A percentile compares a stretch with the other conserved stretches of the same genome.
Conservation (phyloP, 2,797 vertebrate genomes). For the Callimico goeldii region DNA sequence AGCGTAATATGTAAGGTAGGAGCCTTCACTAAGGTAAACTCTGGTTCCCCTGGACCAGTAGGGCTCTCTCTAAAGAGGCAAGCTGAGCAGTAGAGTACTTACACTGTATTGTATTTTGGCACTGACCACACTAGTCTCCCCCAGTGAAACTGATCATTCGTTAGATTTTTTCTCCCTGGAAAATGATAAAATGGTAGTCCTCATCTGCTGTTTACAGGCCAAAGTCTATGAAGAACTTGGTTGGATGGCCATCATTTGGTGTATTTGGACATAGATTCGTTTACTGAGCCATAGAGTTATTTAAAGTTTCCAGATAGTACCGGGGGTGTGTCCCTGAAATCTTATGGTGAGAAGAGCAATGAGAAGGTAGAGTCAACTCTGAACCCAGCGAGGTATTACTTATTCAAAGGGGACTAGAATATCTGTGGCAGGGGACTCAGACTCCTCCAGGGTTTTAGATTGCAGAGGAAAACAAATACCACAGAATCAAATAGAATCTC, state of each 20-base stretch:
- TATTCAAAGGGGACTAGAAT: neutral
- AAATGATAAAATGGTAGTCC: neutral
- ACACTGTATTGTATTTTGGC: fast-evolving
- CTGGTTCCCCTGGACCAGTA: fast-evolving
- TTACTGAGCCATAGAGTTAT: neutral
- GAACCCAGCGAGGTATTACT: neutral
- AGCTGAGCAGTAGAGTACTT: fast-evolving
- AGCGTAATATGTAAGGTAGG: fast-evolving
- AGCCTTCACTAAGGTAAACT: neutral
- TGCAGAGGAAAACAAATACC: too few relatives aligned
- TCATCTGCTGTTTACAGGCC: neutral
- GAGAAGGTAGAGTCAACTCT: neutral
- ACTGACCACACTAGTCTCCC: neutral
- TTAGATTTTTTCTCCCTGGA: neutral
- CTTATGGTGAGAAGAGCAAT: neutral
- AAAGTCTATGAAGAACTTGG: neutral
- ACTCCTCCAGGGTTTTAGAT: neutral
- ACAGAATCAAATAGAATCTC: neutral
- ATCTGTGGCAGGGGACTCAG: neutral
- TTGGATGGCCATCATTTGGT: neutral
- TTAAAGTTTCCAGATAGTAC: neutral
- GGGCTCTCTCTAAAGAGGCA: neutral
- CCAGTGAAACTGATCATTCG: neutral
- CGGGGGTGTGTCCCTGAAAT: neutral
- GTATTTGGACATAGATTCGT: neutral